A percentile compares a stretch with the other conserved stretches of the same genome.
These are phyloP conservation scores for Dolichopus griseipennis DNA, from an alignment of 2,888 invertebrate species.

Conservation along the genomic window DNA sequence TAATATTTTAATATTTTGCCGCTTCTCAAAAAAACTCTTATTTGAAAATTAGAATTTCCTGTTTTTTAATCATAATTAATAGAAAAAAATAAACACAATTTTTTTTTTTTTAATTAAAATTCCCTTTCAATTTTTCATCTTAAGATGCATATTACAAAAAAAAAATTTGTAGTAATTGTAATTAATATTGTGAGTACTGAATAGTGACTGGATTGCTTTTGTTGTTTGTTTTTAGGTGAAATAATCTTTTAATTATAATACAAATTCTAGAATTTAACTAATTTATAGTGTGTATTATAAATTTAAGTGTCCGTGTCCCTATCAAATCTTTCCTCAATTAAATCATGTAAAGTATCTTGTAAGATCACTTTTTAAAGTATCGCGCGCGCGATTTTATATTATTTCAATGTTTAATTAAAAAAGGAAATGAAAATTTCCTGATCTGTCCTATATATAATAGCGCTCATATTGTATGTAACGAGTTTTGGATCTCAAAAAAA, in stretches of 20 bases:
- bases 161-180: too few relatives aligned
- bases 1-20: not conserved
- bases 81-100: not conserved
- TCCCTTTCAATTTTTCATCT: not conserved
- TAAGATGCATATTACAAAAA: too few relatives aligned
- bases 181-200: too few relatives aligned
- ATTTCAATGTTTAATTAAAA: not conserved
- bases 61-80: not conserved
- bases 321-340: too few relatives aligned
- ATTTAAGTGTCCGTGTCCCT: too few relatives aligned
- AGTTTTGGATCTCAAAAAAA: too few relatives aligned
- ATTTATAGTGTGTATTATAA: too few relatives aligned
- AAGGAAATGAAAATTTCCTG: constrained; percentile 4
- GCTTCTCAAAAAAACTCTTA: not conserved
- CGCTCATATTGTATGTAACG: too few relatives aligned
- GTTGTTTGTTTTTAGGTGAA: not conserved
- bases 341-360: too few relatives aligned
- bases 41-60: not conserved
- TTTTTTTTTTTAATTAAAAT: not conserved
- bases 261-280: not conserved
- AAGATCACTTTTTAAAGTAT: too few relatives aligned
- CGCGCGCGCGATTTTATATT: not conserved
- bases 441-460: not conserved
- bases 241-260: not conserved
- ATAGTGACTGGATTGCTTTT: not conserved